These are phyloP conservation scores for Eudemis profundana DNA, from an alignment of 2,888 invertebrate species.

Conservation along the genomic window DNA sequence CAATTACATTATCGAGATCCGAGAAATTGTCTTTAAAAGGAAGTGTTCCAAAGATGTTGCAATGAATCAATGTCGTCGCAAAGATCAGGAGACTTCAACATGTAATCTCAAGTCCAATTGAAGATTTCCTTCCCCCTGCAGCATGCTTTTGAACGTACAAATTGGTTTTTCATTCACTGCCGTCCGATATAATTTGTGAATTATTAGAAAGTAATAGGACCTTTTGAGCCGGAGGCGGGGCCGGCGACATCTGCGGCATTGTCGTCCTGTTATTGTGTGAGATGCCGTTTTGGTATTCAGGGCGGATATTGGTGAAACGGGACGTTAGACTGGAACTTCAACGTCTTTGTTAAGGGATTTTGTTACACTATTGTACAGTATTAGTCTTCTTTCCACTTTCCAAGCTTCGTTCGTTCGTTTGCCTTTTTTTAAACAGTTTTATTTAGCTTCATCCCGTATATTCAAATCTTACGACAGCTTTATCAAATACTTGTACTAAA, in stretches of 20 bases:
- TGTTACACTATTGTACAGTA: background rate
- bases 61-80: background rate
- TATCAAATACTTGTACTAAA: no score
- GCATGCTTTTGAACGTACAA: conserved; percentile 36
- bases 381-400: no score
- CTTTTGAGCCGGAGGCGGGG: conserved; percentile 20
- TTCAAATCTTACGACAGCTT: no score
- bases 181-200: conserved; percentile 32
- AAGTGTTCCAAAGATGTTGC: background rate
- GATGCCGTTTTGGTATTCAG: conserved; percentile 3
- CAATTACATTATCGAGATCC: no score
- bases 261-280: conserved; percentile 15
- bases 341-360: background rate
- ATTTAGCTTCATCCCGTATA: no score
- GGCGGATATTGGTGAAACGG: background rate
- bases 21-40: no score
- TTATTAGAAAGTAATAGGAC: conserved; percentile 34
- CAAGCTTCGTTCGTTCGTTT: no score
- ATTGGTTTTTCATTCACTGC: conserved; percentile 38
- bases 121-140: conserved; percentile 24
- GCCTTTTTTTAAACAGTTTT: no score
- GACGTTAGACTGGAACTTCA: background rate
- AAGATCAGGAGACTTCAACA: conserved; percentile 18
- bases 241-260: background rate
- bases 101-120: conserved; percentile 28